Percentiles rank a stretch among this genome's conserved stretches.
Conservation (phyloP, 2,797 vertebrate species). For the Trachops cirrhosus region DNA sequence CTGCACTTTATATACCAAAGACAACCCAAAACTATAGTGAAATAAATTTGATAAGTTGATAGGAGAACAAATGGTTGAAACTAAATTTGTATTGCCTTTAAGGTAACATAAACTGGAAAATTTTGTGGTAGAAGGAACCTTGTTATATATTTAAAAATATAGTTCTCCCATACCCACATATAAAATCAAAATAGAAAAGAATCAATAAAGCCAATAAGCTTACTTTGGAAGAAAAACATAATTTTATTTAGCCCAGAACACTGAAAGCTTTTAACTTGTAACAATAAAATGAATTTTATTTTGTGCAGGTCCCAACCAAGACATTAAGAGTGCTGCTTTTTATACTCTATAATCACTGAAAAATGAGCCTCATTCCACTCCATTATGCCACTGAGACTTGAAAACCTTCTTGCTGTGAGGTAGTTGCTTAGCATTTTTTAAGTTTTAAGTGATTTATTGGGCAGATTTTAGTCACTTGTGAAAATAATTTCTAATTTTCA, state of each 20-base stretch:
- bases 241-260: neutral
- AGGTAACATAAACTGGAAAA: slow-evolving; percentile 29
- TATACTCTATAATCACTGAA: neutral
- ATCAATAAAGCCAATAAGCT: slow-evolving; percentile 34
- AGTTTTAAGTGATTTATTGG: neutral
- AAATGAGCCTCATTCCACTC: neutral
- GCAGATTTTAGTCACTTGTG: neutral
- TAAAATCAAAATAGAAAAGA: slow-evolving; percentile 41
- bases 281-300: neutral
- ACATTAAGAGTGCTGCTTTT: neutral
- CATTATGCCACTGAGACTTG: neutral
- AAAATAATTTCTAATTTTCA: slow-evolving; percentile 19
- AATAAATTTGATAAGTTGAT: neutral
- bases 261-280: neutral
- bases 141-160: slow-evolving; percentile 35
- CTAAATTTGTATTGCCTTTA: neutral
- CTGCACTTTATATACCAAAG: neutral
- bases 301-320: neutral
- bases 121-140: neutral
- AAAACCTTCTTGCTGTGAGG: neutral
- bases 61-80: neutral
- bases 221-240: neutral
- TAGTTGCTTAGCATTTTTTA: neutral
- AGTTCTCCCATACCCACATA: neutral
- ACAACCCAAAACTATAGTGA: neutral